Evolutionary conservation across 2,888 invertebrate species (phyloP), one percentile per base, ranked within the genome.

Genomic region (Limnephilus rhombicus): DNA sequence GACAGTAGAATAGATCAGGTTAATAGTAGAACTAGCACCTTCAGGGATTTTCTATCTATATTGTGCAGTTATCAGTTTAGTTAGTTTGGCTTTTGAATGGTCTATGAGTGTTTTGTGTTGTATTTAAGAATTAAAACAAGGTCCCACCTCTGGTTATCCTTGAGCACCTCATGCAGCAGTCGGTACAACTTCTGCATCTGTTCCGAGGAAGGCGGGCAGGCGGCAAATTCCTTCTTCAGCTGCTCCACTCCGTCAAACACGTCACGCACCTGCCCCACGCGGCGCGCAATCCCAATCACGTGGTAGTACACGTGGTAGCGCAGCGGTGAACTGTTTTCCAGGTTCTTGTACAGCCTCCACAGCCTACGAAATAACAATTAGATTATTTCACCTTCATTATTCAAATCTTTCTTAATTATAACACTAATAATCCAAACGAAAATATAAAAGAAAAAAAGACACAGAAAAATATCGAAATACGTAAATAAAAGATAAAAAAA

Each of bases 301-400:
- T 98, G 98, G 94, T 98, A 98, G 95, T 99, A 99, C 24, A 99
- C 98, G 95, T 98, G 98, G 95, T 99, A 99, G 83, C 99, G 97
- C 95, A 98, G 97, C 0, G 98, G 97, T 1, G 98, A 98, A 94
- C 97, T 97, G 93, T 98, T 97, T 94, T 98, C 98, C 94, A 99
- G 96, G 87, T 99, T 99, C 95, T 99, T 98, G 95, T 99, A 99
- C 91, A 99, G 95, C 92, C 99, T 97, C 97, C 98, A 98, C 93
- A 99, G 96, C 90, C 98, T 98, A 94, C 90, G 97, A 96, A 34
- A 37, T 83, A 11, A 83, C 7, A 83, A 37, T 18, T 0, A 82
- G 18, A 82, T 34, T 82, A 82, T 29, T 82, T 29, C 15, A 34
- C 13, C 13, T 15, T 82, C 2, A 82, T 68, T 24, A 82, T 82